A percentile compares a stretch with the other conserved stretches of the same genome.
phyloP scores from a whole-genome alignment of 2,888 invertebrate species.

The Ormyrus rosae region DNA sequence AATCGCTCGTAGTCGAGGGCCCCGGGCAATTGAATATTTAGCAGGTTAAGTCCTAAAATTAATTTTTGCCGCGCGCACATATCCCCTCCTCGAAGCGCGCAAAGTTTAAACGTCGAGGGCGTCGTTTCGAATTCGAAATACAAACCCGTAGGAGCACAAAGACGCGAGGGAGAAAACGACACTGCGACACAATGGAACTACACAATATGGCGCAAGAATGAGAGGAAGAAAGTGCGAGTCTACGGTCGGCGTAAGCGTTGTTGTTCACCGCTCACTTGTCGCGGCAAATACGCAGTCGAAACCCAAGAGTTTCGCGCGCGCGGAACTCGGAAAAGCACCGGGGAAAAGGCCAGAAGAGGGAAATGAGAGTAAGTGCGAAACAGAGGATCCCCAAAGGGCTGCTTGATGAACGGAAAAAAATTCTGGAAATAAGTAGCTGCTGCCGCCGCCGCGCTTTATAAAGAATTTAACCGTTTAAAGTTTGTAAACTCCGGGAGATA shows the following conservation, averaged over 20 bases:
- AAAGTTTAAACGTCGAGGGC: slow-evolving; percentile 41
- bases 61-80: too few relatives aligned
- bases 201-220: slow-evolving; percentile 17
- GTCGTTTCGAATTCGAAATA: slow-evolving; percentile 45
- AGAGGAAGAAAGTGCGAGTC: slow-evolving; percentile 11
- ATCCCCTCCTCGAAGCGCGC: not conserved
- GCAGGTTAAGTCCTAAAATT: too few relatives aligned
- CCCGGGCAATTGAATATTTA: too few relatives aligned
- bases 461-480: not conserved
- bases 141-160: slow-evolving; percentile 5
- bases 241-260: not conserved
- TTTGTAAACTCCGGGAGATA: too few relatives aligned
- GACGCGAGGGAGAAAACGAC: slow-evolving; percentile 7
- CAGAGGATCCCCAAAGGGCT: not conserved
- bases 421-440: too few relatives aligned
- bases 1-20: too few relatives aligned
- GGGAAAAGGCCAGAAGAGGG: not conserved
- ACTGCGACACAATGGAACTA: not conserved
- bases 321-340: not conserved
- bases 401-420: too few relatives aligned
- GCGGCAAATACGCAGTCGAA: not conserved
- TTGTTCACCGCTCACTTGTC: not conserved
- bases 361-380: not conserved
- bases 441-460: not conserved
- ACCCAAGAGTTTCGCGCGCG: not conserved